Base-by-base conservation (phyloP, 2,888 invertebrate species). In the Brassicogethes aeneus region DNA sequence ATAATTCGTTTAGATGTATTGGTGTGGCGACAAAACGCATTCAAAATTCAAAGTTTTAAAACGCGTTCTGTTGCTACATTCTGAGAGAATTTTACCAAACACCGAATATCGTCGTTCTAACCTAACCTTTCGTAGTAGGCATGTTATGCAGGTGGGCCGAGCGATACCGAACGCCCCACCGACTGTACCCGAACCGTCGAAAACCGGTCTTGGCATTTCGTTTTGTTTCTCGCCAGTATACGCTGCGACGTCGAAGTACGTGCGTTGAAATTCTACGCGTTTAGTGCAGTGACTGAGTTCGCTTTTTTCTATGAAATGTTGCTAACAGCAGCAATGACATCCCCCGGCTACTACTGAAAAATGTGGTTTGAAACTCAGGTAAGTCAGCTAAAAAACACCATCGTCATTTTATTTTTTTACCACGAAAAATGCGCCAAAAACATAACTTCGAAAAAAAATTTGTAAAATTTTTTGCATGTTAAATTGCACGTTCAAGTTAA, bases 61-160 rank as follows among this genome's bases (percentile, higher is more conserved):
- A 32, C n/a, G 32, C 12, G 12, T 32, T 12, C 12, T 12, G 8
- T 10, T 13, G 32, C 32, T 32, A 32, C 14, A 12, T 32, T 32
- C 32, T 17, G 3, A 15, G 3, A 17, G 7, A 12, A 39, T 44
- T 39, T 36, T 48, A 40, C 43, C 45, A 39, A n/a, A 32, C 32
- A 10, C 32, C 5, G 23, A 23, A 23, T 23, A 23, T 32, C 32
- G 23, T 8, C 32, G 32, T 32, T 42, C 40, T 52, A 58, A 64
- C 63, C 61, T 65, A 64, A 65, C 66, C 64, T 65, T 65, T 65
- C 57, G 52, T 52, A 53, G 46, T 46, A 47, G 47, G 60, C 60
- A 59, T 66, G 67, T 69, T 69, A 70, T 71, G 72, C 74, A 74
- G 73, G 73, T 73, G 72, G 72, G 67, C 68, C 72, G 71, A 68